phyloP scores from a whole-genome alignment of 2,113 vertebrate species.

The Uria lomvia region DNA sequence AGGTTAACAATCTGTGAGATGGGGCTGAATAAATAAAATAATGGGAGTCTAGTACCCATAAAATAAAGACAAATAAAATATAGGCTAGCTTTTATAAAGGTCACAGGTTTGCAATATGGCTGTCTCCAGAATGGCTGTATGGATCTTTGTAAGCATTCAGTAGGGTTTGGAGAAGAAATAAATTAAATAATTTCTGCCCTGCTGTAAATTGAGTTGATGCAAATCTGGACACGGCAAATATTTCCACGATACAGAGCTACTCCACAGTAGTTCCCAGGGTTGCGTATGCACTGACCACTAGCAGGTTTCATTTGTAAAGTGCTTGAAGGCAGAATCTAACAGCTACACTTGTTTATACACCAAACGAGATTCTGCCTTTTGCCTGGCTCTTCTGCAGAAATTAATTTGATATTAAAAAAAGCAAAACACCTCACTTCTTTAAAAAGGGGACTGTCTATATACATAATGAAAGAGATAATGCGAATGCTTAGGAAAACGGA shows the following conservation, averaged over 20 bases:
- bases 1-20: neutral
- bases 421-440: neutral
- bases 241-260: neutral
- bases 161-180: neutral
- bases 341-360: neutral
- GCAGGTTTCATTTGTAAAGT: neutral
- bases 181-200: neutral
- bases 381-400: neutral
- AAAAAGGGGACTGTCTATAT: neutral
- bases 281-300: neutral
- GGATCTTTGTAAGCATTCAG: neutral
- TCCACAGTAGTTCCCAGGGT: neutral
- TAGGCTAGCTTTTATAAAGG: neutral
- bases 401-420: neutral
- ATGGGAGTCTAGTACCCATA: neutral
- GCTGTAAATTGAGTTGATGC: neutral
- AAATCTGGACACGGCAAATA: neutral
- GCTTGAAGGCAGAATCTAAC: neutral
- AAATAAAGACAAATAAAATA: constrained; percentile 23
- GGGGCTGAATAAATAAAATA: constrained; percentile 13
- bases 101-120: neutral
- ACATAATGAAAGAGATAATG: neutral
- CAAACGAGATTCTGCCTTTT: neutral
- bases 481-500: neutral
- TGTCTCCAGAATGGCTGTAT: neutral